Percentiles rank a stretch among this genome's conserved stretches.
Evolutionary conservation across 2,888 invertebrate species (phyloP).

Genomic region (Galeopsomyia nigrocyanea): DNA sequence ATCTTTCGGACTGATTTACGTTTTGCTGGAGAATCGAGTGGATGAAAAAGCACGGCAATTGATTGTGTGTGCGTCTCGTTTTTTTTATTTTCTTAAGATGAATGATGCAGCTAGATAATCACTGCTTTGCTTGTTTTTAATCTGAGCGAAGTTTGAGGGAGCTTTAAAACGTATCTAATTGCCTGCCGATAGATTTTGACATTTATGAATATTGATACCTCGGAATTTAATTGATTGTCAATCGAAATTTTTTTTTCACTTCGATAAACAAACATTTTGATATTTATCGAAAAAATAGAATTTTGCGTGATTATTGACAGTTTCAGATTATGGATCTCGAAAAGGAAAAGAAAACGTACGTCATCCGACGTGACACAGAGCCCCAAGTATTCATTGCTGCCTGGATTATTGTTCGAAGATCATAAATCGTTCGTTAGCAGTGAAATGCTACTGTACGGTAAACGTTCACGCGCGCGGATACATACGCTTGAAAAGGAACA

Average conservation of each 20-base stretch:
- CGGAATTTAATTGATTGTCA: too few species aligned
- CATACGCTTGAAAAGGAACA: neutral
- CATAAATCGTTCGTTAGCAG: slow-evolving; percentile 36
- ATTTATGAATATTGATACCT: too few species aligned
- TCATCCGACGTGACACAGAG: slow-evolving; percentile 28
- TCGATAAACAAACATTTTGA: too few species aligned
- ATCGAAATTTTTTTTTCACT: too few species aligned
- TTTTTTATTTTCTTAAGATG: neutral
- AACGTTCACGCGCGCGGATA: neutral
- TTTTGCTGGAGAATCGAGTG: slow-evolving; percentile 3
- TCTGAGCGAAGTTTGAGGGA: too few species aligned
- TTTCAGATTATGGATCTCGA: too few species aligned
- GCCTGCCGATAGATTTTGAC: too few species aligned
- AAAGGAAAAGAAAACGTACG: slow-evolving; percentile 22
- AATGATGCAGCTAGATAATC: slow-evolving; percentile 8
- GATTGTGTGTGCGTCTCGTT: neutral
- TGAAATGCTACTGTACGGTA: neutral
- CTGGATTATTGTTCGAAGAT: slow-evolving; percentile 22
- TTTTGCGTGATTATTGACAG: too few species aligned
- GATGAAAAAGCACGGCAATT: neutral
- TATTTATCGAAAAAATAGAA: too few species aligned
- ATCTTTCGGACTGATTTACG: slow-evolving; percentile 35
- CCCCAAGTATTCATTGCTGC: slow-evolving; percentile 33
- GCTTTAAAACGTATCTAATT: too few species aligned
- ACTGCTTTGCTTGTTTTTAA: too few species aligned